phyloP scores from a whole-genome alignment of 1,140 invertebrate genomes.

The Dendrolimus punctatus region DNA sequence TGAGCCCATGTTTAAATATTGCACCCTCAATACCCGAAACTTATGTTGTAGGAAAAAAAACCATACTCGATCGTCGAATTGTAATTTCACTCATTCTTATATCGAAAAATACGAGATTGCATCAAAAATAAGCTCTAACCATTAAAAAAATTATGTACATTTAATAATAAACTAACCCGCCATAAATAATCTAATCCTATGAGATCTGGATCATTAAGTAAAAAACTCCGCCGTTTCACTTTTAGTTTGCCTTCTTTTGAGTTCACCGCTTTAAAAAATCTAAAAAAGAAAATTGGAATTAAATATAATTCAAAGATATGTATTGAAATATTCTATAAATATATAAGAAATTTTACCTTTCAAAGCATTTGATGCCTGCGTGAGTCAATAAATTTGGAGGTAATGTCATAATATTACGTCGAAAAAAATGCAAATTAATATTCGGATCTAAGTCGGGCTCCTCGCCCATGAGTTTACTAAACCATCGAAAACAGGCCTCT shows the following conservation, averaged over 20 bases:
- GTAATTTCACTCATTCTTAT: no score
- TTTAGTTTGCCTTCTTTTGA: slow-evolving; percentile 95
- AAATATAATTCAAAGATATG: slow-evolving; percentile 4
- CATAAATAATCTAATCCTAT: slow-evolving; percentile 97
- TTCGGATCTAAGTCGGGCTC: slow-evolving; percentile 97
- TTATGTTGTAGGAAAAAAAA: neutral
- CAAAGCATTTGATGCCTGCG: slow-evolving; percentile 92
- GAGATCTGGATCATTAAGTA: slow-evolving; percentile 90
- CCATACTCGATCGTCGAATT: neutral
- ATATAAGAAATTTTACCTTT: slow-evolving; percentile 49
- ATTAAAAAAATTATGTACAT: slow-evolving; percentile 9
- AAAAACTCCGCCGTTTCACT: slow-evolving; percentile 85
- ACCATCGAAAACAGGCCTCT: slow-evolving; percentile 99
- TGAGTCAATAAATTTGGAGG: slow-evolving; percentile 94
- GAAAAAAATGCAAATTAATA: slow-evolving; percentile 97
- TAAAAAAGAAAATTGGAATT: slow-evolving; percentile 39
- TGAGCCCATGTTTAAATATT: no score
- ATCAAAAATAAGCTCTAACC: no score
- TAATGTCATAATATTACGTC: slow-evolving; percentile 94
- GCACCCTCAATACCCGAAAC: neutral
- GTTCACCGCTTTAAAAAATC: slow-evolving; percentile 98
- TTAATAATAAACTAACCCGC: slow-evolving; percentile 76
- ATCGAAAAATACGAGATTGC: no score
- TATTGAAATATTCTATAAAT: neutral
- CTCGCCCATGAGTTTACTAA: slow-evolving; percentile 98